A percentile compares a stretch with the other conserved stretches of the same genome.
Conservation (phyloP, 1,140 invertebrate species). For the Sarcophaga bullata region DNA sequence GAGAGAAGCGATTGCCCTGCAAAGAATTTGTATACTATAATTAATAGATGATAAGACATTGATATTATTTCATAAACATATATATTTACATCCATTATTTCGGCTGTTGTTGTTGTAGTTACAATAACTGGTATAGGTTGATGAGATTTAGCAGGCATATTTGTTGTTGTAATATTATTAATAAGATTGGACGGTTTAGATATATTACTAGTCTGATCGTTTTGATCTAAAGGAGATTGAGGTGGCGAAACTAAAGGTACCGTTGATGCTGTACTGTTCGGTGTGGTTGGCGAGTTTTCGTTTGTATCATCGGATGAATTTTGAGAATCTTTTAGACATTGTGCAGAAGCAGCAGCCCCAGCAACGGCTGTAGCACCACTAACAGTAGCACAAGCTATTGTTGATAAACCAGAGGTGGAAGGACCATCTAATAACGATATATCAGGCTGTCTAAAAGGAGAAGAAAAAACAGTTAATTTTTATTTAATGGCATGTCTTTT, state of each 20-base stretch:
- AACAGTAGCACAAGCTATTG: constrained; percentile 40
- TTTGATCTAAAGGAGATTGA: constrained; percentile 31
- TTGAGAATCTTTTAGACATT: constrained; percentile 10
- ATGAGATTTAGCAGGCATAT: constrained; percentile 43
- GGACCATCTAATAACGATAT: constrained; percentile 43
- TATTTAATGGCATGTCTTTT: too few species aligned
- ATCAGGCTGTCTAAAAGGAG: constrained; percentile 43
- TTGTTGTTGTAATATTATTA: neutral
- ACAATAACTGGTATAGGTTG: constrained; percentile 35
- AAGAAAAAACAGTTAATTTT: neutral
- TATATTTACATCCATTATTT: constrained; percentile 45
- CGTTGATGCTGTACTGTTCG: constrained; percentile 41
- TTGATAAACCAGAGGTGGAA: constrained; percentile 42
- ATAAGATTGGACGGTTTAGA: neutral
- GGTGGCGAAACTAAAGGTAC: constrained; percentile 38
- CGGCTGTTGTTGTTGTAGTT: constrained; percentile 43
- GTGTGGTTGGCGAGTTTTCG: constrained; percentile 30
- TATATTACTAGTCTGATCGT: constrained; percentile 16
- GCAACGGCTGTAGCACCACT: constrained; percentile 33
- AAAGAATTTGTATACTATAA: constrained; percentile 11
- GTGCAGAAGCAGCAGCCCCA: constrained; percentile 4
- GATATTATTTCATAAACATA: neutral
- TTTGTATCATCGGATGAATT: constrained; percentile 28
- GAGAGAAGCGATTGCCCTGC: constrained; percentile 44
- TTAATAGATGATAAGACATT: neutral